Evolutionary conservation across 1,140 invertebrate genomes (phyloP).

Genomic region (Pogonomyrmex californicus): DNA sequence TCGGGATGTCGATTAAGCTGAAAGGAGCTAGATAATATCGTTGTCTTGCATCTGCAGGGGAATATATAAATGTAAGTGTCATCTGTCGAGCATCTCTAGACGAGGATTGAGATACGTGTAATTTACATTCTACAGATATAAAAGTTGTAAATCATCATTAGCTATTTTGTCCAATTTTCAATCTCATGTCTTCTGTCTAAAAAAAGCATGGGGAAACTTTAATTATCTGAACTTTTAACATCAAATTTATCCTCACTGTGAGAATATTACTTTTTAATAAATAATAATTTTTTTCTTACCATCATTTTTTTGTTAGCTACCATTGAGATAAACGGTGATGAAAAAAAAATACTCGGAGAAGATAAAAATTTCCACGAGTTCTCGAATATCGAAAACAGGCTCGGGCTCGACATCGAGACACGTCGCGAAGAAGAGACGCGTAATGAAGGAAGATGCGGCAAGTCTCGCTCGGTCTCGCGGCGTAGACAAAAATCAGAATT

Average conservation of each 20-base stretch:
- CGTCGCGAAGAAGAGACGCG: not conserved
- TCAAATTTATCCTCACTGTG: not conserved
- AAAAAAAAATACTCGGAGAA: not conserved
- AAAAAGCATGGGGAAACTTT: not conserved
- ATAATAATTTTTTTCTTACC: not conserved
- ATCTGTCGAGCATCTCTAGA: not conserved
- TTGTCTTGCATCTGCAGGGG: not conserved
- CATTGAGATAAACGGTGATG: not conserved
- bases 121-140: not conserved
- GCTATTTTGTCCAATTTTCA: slow-evolving; percentile 7
- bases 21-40: not conserved
- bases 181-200: not conserved
- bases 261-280: not conserved
- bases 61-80: slow-evolving; percentile 33
- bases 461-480: not conserved
- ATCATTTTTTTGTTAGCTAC: not conserved
- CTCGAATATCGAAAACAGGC: not conserved
- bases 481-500: slow-evolving; percentile 40
- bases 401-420: not conserved
- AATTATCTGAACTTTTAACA: not conserved
- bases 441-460: not conserved
- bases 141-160: not conserved
- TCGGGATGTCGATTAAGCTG: slow-evolving; percentile 16
- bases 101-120: slow-evolving; percentile 11
- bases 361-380: too few relatives aligned